Percentiles rank a stretch among this genome's conserved stretches.
Conservation (phyloP, 2,797 vertebrate species). For the Enteromius fasciolatus region DNA sequence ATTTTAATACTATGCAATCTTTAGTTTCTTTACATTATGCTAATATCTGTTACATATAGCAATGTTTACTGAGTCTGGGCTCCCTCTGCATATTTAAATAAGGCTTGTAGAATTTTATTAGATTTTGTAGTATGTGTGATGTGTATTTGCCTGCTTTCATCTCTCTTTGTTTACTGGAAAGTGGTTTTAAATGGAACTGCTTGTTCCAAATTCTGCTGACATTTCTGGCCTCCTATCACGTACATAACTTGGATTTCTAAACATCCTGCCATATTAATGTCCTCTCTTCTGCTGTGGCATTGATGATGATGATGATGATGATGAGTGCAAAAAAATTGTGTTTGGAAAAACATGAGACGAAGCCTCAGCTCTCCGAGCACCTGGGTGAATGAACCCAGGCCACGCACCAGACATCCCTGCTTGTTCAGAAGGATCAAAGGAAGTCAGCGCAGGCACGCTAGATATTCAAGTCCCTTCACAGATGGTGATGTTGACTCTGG, state of each 20-base stretch:
- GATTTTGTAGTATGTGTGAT: not conserved
- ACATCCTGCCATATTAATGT: slow-evolving; percentile 26
- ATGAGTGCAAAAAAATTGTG: not conserved
- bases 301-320: slow-evolving; percentile 20
- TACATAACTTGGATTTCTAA: slow-evolving; percentile 8
- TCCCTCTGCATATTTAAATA: slow-evolving; percentile 4
- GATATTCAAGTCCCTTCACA: slow-evolving; percentile 70
- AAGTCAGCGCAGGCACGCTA: slow-evolving; percentile 51
- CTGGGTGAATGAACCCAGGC: slow-evolving; percentile 52
- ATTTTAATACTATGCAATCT: not conserved
- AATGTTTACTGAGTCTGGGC: not conserved
- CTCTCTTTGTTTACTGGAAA: slow-evolving; percentile 4
- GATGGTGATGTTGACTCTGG: slow-evolving; percentile 77
- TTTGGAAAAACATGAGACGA: slow-evolving; percentile 49
- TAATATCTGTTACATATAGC: not conserved
- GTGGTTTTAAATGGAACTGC: not conserved
- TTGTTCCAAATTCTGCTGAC: slow-evolving; percentile 11
- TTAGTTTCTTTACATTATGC: not conserved
- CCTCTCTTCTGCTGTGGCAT: not conserved
- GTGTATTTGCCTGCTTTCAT: not conserved
- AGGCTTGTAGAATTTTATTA: not conserved
- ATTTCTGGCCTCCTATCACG: not conserved
- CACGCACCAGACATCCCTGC: slow-evolving; percentile 43
- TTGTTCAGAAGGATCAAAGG: slow-evolving; percentile 61
- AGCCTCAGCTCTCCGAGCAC: slow-evolving; percentile 45